Percentiles rank a stretch among this genome's conserved stretches.
Evolutionary conservation across 2,797 vertebrate genomes (phyloP).

Genomic region (Protonibea diacanthus): DNA sequence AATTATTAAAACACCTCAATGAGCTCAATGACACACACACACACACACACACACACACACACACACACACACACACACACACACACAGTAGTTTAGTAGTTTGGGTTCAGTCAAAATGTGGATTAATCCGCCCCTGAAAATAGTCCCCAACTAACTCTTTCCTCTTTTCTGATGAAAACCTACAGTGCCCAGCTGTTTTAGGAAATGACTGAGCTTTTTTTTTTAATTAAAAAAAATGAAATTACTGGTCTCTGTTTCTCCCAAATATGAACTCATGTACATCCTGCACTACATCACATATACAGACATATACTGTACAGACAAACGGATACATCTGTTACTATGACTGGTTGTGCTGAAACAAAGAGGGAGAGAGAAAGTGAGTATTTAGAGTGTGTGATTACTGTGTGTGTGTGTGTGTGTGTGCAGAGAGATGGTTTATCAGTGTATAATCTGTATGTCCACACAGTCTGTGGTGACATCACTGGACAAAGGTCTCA

Average conservation of each 20-base stretch:
- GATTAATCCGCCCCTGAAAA: not conserved
- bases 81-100: not conserved
- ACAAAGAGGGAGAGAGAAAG: conserved; percentile 49
- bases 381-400: conserved; percentile 10
- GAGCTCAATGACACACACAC: not conserved
- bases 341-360: conserved; percentile 20
- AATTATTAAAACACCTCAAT: not conserved
- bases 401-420: conserved; percentile 24
- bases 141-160: not conserved
- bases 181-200: not conserved
- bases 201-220: not conserved
- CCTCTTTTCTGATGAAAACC: not conserved
- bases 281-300: conserved; percentile 1
- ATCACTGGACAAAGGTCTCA: conserved; percentile 76
- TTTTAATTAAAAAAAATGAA: not conserved
- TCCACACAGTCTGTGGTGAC: conserved; percentile 75
- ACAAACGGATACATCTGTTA: conserved; percentile 8
- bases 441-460: conserved; percentile 71
- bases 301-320: conserved; percentile 14
- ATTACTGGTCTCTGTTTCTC: not conserved
- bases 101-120: not conserved
- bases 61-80: too few relatives aligned
- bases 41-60: too few relatives aligned
- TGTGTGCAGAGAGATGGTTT: conserved; percentile 48
- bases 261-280: not conserved